Conservation (phyloP, 2,797 vertebrate species). For the Varecia variegata region DNA sequence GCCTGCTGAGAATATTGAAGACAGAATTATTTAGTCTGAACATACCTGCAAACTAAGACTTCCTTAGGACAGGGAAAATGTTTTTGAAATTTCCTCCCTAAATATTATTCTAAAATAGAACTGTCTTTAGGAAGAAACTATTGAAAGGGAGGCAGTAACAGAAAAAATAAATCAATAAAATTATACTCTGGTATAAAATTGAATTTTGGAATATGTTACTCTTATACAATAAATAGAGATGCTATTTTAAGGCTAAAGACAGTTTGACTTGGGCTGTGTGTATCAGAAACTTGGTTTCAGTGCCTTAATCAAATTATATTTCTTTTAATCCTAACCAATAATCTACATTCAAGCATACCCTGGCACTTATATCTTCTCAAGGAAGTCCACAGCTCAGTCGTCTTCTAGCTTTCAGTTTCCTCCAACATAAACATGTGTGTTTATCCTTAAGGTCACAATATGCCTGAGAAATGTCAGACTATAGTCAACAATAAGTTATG, state of each 20-base stretch:
- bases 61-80: not conserved
- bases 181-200: not conserved
- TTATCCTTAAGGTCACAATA: not conserved
- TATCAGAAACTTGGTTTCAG: not conserved
- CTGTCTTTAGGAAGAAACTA: not conserved
- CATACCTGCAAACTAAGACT: not conserved
- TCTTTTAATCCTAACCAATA: not conserved
- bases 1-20: constrained; percentile 29
- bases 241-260: not conserved
- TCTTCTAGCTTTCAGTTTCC: not conserved
- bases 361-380: not conserved
- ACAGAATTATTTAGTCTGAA: constrained; percentile 48
- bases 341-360: not conserved
- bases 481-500: not conserved
- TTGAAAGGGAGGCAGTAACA: not conserved
- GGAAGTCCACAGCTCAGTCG: not conserved
- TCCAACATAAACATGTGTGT: not conserved
- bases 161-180: constrained; percentile 34
- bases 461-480: not conserved
- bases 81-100: constrained; percentile 1
- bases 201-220: not conserved
- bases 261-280: not conserved
- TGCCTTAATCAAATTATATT: not conserved
- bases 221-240: not conserved
- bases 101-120: constrained; percentile 1